Evolutionary conservation across 2,797 vertebrate genomes (phyloP).

Genomic region (Heliangelus exortis): DNA sequence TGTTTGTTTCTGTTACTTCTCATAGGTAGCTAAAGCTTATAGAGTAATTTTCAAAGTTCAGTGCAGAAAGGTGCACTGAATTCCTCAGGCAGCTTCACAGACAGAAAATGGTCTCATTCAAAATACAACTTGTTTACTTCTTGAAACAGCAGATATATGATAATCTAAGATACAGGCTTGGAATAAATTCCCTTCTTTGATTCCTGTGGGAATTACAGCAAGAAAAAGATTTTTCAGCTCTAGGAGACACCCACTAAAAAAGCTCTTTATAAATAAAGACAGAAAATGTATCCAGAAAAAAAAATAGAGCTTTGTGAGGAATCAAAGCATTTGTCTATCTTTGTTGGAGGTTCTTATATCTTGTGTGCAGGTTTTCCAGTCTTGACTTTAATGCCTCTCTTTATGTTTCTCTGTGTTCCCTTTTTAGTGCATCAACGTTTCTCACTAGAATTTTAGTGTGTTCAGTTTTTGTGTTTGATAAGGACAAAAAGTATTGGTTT

Average conservation of each 20-base stretch:
- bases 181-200: neutral
- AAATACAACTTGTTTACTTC: neutral
- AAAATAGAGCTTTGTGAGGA: neutral
- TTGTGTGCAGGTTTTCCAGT: neutral
- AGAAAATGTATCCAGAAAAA: neutral
- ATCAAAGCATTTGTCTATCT: accelerated
- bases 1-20: neutral
- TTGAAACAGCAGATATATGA: neutral
- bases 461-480: accelerated
- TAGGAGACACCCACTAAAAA: neutral
- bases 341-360: neutral
- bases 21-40: neutral
- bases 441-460: neutral
- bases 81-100: neutral
- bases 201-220: neutral
- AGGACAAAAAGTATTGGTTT: neutral
- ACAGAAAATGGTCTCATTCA: neutral
- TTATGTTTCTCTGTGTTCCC: accelerated
- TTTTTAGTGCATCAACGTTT: neutral
- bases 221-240: neutral
- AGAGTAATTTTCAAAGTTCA: accelerated
- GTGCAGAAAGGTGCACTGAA: neutral
- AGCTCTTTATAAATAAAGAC: neutral
- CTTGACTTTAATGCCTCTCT: neutral
- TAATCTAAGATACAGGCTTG: neutral